These are phyloP conservation scores for Cossypha caffra DNA, from an alignment of 2,797 vertebrate genomes.

Conservation along the genomic window DNA sequence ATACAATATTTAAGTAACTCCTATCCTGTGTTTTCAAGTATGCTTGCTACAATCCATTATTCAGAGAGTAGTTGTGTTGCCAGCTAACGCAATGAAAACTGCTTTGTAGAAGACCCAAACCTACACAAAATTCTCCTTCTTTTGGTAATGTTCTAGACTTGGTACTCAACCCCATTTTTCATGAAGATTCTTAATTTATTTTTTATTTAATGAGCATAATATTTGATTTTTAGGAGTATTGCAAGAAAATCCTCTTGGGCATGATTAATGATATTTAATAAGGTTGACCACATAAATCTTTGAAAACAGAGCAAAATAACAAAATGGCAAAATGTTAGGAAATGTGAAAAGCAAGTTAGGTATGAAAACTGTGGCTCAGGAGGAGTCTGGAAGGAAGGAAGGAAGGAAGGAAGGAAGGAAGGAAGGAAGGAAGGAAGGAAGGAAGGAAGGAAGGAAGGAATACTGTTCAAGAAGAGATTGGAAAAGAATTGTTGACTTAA, in stretches of 20 bases:
- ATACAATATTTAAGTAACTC: not conserved
- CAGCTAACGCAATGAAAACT: not conserved
- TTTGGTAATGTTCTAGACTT: not conserved
- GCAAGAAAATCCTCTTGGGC: not conserved
- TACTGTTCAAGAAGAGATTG: not conserved
- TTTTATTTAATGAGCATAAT: not conserved
- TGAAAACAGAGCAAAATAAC: not conserved
- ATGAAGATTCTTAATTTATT: not conserved
- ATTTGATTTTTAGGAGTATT: not conserved
- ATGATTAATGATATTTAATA: not conserved
- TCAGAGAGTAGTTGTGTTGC: not conserved
- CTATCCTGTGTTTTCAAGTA: not conserved
- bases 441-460: not conserved
- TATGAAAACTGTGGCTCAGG: not conserved
- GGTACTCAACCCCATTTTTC: not conserved
- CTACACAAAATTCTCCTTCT: not conserved
- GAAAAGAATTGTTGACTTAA: not conserved
- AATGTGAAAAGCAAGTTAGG: not conserved
- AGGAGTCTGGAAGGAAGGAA: not conserved
- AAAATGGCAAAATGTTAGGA: not conserved
- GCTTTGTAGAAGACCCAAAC: not conserved
- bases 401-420: not conserved
- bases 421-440: not conserved
- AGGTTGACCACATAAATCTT: not conserved
- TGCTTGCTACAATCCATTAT: not conserved